Conservation (phyloP, 2,113 vertebrate genomes). For the Crotalus helleri region DNA sequence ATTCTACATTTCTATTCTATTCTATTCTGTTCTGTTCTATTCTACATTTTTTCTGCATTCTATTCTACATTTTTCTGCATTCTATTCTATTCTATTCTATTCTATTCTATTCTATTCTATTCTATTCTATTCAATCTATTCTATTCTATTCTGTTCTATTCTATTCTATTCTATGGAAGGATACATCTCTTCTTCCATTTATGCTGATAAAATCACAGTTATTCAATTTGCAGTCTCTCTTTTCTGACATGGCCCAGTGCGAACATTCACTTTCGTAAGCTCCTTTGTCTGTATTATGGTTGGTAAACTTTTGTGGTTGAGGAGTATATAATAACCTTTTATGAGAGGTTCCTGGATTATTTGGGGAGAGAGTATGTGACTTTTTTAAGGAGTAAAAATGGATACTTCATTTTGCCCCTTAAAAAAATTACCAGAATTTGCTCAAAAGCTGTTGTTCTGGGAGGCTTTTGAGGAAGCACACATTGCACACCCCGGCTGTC, state of each 20-base stretch:
- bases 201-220: not conserved
- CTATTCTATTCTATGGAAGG: too few species aligned
- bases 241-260: not conserved
- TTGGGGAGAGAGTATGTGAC: not conserved
- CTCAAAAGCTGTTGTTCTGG: not conserved
- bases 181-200: not conserved
- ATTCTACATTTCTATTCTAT: too few species aligned
- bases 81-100: too few species aligned
- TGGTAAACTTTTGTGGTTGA: not conserved
- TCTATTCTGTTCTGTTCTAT: too few species aligned
- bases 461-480: not conserved
- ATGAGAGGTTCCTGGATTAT: not conserved
- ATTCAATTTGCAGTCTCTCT: not conserved
- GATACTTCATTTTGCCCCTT: not conserved
- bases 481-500: not conserved
- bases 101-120: too few species aligned
- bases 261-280: not conserved
- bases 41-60: too few species aligned
- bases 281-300: not conserved
- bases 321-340: not conserved
- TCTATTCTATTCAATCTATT: too few species aligned
- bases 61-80: too few species aligned
- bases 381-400: not conserved
- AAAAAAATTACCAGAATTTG: not conserved
- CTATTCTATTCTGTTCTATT: too few species aligned